Conservation (phyloP, 2,113 vertebrate genomes). For the Mormyrus lacerda region DNA sequence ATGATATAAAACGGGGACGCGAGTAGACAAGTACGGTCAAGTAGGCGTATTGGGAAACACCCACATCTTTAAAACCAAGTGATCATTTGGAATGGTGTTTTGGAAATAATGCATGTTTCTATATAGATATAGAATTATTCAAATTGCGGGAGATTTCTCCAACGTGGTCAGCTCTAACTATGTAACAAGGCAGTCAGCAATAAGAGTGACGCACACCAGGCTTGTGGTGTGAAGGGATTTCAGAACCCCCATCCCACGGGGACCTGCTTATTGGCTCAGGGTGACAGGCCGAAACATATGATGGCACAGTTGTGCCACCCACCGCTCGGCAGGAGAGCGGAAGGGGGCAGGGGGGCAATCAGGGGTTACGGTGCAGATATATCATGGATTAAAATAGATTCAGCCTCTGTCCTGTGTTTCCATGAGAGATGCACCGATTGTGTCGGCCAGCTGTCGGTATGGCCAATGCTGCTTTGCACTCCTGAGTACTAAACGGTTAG, state of each 20-base stretch:
- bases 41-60: neutral
- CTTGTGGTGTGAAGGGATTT: neutral
- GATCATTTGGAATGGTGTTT: neutral
- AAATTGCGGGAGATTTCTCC: neutral
- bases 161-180: neutral
- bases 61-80: neutral
- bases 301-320: neutral
- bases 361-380: neutral
- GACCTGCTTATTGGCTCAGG: neutral
- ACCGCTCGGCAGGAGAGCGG: neutral
- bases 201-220: neutral
- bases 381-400: neutral
- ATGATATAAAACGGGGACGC: neutral
- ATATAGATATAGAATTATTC: neutral
- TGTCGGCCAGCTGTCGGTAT: too few relatives aligned
- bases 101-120: neutral
- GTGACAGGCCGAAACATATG: neutral
- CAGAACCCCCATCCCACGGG: neutral
- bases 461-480: neutral
- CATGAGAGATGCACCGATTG: neutral
- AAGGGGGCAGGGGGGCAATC: neutral
- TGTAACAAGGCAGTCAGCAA: neutral
- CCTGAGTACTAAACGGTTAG: neutral
- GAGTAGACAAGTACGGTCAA: neutral
- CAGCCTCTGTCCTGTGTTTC: neutral